Evolutionary conservation across 92 coral and sea anemone genomes (phyloP), one percentile per base, ranked within the genome.

Genomic region (Paragorgia papillata): DNA sequence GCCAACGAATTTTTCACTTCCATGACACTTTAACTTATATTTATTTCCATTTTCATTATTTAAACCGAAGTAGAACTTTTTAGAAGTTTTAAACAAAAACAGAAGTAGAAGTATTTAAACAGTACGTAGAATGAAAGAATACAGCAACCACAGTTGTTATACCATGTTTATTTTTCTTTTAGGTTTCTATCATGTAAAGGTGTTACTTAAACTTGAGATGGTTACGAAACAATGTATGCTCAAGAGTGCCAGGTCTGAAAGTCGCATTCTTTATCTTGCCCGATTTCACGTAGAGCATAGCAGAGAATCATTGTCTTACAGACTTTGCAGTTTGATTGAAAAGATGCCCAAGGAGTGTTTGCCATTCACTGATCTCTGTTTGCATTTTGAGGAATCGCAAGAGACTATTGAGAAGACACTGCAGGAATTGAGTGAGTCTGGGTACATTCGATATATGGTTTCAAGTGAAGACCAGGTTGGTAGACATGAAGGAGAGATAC

Each of bases 181-280:
- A n/a, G n/a, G n/a, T 4, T 92, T 88, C 79, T 83, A 88, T 67
- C 78, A 85, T 49, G 55, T 90, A 34, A 92, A 90, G 76, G 71
- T 14, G 6, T 61, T 90, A 37, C 32, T 74, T 34, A 53, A 62
- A 30, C 48, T 31, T 30, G 83, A 82, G 31, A 56, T 90, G 24
- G 75, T 92, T 7, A 88, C 89, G 20, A 86, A 85, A 65, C 96
- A 90, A 69, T 60, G 57, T 51, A 68, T 84, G 53, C 12, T 69
- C 15, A 56, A 57, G 20, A 66, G 66, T 34, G 58, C 66, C 43
- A 55, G 22, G n/a, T n/a, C n/a, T 1, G 0, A 2, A 48, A 59
- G 40, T 29, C 41, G 62, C 17, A 25, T 61, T 9, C 0, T 57
- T 15, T 43, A 63, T 74, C 75, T 48, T 82, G 62, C 37, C 64